Conservation (phyloP, 2,888 invertebrate species). For the Agonum fuliginosum region DNA sequence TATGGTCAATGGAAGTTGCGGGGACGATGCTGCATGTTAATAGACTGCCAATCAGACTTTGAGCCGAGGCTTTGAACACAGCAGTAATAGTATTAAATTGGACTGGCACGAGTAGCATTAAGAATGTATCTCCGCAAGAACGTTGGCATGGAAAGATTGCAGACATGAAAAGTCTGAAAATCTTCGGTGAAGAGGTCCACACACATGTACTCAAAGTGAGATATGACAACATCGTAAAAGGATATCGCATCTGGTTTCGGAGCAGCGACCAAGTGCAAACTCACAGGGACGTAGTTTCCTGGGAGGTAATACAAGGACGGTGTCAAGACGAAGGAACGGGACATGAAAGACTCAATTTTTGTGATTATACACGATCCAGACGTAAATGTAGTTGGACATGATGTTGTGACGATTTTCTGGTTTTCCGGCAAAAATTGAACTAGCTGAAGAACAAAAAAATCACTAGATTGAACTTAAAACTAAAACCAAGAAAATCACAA, state of each 20-base stretch:
- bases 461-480: no score
- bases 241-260: conserved; percentile 62
- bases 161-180: conserved; percentile 66
- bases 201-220: conserved; percentile 68
- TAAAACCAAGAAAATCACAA: no score
- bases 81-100: not conserved
- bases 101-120: conserved; percentile 6
- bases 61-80: conserved; percentile 66
- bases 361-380: conserved; percentile 48
- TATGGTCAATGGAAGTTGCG: conserved; percentile 66
- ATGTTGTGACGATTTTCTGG: no score
- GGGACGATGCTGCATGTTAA: conserved; percentile 64
- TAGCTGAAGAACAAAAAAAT: no score
- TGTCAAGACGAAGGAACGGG: not conserved
- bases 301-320: not conserved
- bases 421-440: no score
- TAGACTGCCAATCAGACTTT: conserved; percentile 63
- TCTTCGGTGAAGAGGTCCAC: conserved; percentile 68
- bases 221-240: conserved; percentile 67
- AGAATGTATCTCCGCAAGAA: conserved; percentile 67
- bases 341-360: no score
- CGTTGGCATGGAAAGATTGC: conserved; percentile 67
- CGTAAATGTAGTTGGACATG: no score
- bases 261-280: conserved; percentile 61
- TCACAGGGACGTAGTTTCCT: conserved; percentile 58